Evolutionary conservation across 1,140 invertebrate species (phyloP).

Genomic region (Polypedilum vanderplanki): DNA sequence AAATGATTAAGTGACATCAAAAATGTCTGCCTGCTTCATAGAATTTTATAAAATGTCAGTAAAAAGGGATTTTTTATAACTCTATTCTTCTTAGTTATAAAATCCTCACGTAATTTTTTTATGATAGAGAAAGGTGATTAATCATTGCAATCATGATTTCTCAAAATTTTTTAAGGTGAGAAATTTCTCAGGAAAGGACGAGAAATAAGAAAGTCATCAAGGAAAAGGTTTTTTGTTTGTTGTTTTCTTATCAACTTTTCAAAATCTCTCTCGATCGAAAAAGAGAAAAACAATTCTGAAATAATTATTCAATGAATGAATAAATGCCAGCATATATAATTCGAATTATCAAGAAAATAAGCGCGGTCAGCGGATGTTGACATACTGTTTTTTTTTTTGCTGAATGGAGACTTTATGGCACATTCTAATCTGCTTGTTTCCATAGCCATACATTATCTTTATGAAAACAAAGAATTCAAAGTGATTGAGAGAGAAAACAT

Average conservation of each 20-base stretch:
- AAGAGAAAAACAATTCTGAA: background rate
- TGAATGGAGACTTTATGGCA: background rate
- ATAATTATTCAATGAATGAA: background rate
- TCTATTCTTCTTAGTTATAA: too few relatives aligned
- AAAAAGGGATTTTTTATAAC: too few relatives aligned
- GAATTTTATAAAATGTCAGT: too few relatives aligned
- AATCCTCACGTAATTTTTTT: too few relatives aligned
- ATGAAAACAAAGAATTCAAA: background rate
- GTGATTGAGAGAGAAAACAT: background rate
- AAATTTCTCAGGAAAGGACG: slow-evolving; percentile 24
- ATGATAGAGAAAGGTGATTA: background rate
- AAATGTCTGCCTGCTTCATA: too few relatives aligned
- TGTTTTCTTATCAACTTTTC: background rate
- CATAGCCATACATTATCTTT: background rate
- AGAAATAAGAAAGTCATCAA: slow-evolving; percentile 6
- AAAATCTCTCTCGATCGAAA: background rate
- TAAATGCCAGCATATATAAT: background rate
- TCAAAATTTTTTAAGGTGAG: slow-evolving; percentile 3
- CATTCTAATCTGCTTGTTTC: slow-evolving; percentile 1
- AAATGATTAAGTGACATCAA: too few relatives aligned
- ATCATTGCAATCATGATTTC: background rate
- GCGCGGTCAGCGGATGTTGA: slow-evolving; percentile 15
- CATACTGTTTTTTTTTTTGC: background rate
- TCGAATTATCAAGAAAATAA: background rate
- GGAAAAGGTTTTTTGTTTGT: background rate